Evolutionary conservation across 2,113 vertebrate genomes (phyloP).

Genomic region (Festucalex cinctus): DNA sequence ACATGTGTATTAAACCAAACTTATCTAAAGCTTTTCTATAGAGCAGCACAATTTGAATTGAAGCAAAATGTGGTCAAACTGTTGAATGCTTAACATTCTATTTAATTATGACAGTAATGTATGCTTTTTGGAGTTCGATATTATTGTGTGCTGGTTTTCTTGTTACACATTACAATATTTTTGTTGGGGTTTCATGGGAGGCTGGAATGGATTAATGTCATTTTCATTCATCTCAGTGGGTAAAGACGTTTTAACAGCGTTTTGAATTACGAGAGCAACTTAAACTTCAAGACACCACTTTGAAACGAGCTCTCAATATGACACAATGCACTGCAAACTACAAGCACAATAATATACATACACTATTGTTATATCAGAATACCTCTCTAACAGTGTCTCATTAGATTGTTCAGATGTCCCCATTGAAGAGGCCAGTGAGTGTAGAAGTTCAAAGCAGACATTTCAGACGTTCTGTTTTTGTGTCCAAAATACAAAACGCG

Average conservation of each 20-base stretch:
- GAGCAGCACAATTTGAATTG: neutral
- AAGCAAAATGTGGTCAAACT: neutral
- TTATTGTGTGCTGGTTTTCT: neutral
- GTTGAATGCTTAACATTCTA: neutral
- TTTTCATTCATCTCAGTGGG: neutral
- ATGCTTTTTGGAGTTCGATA: neutral
- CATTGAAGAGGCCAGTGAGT: neutral
- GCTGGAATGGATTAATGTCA: neutral
- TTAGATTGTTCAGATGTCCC: neutral
- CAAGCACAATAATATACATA: neutral
- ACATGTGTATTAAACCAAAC: no score
- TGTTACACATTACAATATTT: no score
- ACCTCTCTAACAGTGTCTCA: neutral
- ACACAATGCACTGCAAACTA: neutral
- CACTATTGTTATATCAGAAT: neutral
- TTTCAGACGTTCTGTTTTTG: constrained; percentile 11
- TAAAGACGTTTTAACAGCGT: neutral
- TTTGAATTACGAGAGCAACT: neutral
- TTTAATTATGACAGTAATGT: neutral
- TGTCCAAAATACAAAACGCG: neutral
- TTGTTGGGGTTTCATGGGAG: neutral
- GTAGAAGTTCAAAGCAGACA: constrained; percentile 11
- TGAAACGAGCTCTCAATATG: neutral
- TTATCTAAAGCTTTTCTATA: no score
- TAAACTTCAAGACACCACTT: neutral